Evolutionary conservation across 2,888 invertebrate species (phyloP).

Genomic region (Meteorus cinctellus): DNA sequence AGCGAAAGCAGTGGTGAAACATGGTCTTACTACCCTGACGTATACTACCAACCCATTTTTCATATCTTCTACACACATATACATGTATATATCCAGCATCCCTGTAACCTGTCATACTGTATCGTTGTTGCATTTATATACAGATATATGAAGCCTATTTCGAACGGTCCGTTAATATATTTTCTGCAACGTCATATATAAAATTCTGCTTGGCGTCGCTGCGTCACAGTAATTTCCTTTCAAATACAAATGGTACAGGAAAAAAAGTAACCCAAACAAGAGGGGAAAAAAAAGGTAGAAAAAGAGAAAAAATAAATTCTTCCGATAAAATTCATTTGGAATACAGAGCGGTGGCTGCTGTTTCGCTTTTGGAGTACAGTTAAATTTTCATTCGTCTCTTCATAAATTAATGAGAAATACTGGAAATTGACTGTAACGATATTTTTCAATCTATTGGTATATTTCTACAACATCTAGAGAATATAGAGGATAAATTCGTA

Average conservation of each 20-base stretch:
- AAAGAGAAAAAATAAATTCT: neutral
- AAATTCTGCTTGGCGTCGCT: conserved; percentile 19
- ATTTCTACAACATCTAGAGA: neutral
- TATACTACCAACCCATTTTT: conserved; percentile 42
- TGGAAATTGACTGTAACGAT: no score
- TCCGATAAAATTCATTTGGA: neutral
- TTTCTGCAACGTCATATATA: conserved; percentile 28
- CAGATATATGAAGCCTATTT: conserved; percentile 1
- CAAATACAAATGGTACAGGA: neutral
- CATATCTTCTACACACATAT: conserved; percentile 30
- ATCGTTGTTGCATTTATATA: conserved; percentile 35
- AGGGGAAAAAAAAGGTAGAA: neutral
- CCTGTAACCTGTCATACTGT: conserved; percentile 36
- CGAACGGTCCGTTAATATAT: conserved; percentile 12
- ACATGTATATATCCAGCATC: conserved; percentile 17
- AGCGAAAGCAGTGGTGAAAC: conserved; percentile 42
- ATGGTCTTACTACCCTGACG: conserved; percentile 38
- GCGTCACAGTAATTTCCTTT: conserved; percentile 19
- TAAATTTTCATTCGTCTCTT: no score
- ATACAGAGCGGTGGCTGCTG: no score
- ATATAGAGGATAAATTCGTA: neutral
- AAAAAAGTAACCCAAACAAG: neutral
- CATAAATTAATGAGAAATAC: no score
- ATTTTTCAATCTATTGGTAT: no score
- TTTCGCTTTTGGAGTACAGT: no score